Evolutionary conservation across 1,140 invertebrate genomes (phyloP), one percentile per base, ranked within the genome.

Genomic region (Psix sp.): DNA sequence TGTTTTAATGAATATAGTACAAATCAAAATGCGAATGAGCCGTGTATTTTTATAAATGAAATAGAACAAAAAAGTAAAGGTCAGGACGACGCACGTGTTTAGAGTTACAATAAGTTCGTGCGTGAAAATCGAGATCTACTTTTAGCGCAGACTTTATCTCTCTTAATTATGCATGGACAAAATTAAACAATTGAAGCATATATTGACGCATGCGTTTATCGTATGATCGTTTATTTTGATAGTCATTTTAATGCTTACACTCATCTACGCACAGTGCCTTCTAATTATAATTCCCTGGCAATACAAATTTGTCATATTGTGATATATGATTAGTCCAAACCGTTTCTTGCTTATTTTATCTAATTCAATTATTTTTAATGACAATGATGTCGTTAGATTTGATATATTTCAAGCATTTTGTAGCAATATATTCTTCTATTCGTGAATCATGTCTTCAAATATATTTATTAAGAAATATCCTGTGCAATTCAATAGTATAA

Each of bases 41-140:
- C 3, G 43, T 2, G 43, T 60, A 60, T 60, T 60, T 60, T 60
- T 60, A 40, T 21, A 60, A 24, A 39, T 42, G 14, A 11, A 40
- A 60, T 39, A 40, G 43, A 60, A 60, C 43, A 29, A 48, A 48
- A 60, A 60, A 60, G 56, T 48, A 60, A 60, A 60, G 17, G 15
- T 35, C 29, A 35, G 45, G n/a, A 35, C 17, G 45, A 29, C 36
- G n/a, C 42, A 60, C 33, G 21, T 48, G 35, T 48, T 60, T 39
- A 48, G 35, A 36, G 42, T 60, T 60, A 60, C 33, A 60, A 48
- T 60, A 21, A 46, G 56, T 60, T 43, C 21, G 13, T 14, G 40
- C 26, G n/a, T 26, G 33, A 14, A 26, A 26, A 24, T 43, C 18
- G 1, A 31, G 42, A 31, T 45, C 42, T 45, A 45, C 42, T 45